These are phyloP conservation scores for Lycocerus yunnanus DNA, from an alignment of 2,888 invertebrate species.

Conservation along the genomic window DNA sequence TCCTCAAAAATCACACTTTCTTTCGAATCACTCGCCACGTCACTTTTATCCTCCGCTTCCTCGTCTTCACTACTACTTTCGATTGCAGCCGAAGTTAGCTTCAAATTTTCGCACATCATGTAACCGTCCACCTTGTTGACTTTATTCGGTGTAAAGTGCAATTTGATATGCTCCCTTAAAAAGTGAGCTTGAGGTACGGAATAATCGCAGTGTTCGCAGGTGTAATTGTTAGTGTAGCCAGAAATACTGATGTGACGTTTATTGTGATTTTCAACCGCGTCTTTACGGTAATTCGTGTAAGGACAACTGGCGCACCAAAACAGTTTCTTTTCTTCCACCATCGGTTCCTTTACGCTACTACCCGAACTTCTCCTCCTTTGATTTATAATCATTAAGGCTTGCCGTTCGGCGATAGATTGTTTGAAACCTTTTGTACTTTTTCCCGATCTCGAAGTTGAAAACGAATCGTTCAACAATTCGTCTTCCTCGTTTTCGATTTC, in stretches of 20 bases:
- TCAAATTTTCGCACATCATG: conserved; percentile 64
- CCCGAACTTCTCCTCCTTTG: conserved; percentile 58
- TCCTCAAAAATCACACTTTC: conserved; percentile 45
- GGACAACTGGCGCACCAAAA: conserved; percentile 80
- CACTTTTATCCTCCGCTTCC: conserved; percentile 19
- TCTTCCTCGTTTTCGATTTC: conserved; percentile 47
- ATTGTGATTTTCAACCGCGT: conserved; percentile 75
- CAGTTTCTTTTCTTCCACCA: conserved; percentile 63
- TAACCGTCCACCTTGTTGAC: conserved; percentile 63
- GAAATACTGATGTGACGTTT: conserved; percentile 71
- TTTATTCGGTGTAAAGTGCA: conserved; percentile 72
- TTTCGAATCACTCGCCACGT: conserved; percentile 30
- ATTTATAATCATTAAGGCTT: conserved; percentile 64
- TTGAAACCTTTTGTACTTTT: conserved; percentile 51
- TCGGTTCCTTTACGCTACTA: conserved; percentile 51
- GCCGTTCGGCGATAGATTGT: conserved; percentile 65
- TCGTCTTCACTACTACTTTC: conserved; percentile 50
- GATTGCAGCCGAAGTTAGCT: conserved; percentile 60
- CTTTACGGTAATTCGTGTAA: conserved; percentile 73
- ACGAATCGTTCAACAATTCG: conserved; percentile 34
- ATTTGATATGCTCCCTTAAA: conserved; percentile 77
- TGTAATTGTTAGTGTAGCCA: conserved; percentile 63
- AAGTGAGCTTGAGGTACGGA: conserved; percentile 75
- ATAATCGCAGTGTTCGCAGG: conserved; percentile 84
- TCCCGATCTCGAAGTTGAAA: conserved; percentile 21